Percentiles rank a stretch among this genome's conserved stretches.
Conservation (phyloP, 2,888 invertebrate species). For the Hermaeophaga mercurialis region DNA sequence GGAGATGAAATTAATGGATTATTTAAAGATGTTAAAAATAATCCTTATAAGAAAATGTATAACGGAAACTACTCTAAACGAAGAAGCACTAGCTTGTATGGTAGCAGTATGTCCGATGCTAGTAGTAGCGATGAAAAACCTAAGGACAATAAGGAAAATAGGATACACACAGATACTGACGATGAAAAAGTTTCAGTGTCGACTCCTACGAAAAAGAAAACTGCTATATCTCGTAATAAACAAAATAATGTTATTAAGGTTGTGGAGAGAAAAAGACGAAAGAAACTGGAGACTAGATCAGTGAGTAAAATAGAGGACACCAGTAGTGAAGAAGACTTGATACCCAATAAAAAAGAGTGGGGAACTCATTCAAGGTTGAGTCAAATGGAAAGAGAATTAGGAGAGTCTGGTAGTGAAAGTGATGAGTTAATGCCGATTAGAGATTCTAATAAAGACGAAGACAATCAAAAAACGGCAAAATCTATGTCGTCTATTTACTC, state of each 20-base stretch:
- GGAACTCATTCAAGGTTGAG: slow-evolving; percentile 64
- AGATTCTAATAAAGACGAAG: slow-evolving; percentile 50
- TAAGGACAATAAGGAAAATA: slow-evolving; percentile 60
- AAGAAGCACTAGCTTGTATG: slow-evolving; percentile 68
- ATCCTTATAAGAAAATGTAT: slow-evolving; percentile 77
- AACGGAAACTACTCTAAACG: slow-evolving; percentile 72
- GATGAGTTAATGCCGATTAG: slow-evolving; percentile 70
- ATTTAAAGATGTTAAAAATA: slow-evolving; percentile 63
- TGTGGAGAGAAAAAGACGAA: slow-evolving; percentile 47
- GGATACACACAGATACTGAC: slow-evolving; percentile 56
- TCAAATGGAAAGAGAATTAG: slow-evolving; percentile 78
- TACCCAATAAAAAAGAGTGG: slow-evolving; percentile 58
- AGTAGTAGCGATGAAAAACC: slow-evolving; percentile 58
- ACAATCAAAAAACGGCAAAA: slow-evolving; percentile 56
- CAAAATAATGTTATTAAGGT: slow-evolving; percentile 42
- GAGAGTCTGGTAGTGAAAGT: slow-evolving; percentile 74
- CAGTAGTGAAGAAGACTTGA: slow-evolving; percentile 68
- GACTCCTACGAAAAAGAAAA: slow-evolving; percentile 52
- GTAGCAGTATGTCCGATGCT: slow-evolving; percentile 64
- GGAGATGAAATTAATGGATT: slow-evolving; percentile 71
- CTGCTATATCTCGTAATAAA: slow-evolving; percentile 39
- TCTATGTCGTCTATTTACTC: slow-evolving; percentile 81
- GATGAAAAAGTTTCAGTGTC: slow-evolving; percentile 64
- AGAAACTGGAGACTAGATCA: slow-evolving; percentile 46
- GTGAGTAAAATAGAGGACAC: slow-evolving; percentile 58